These are phyloP conservation scores for Agonopterix alstromeriana DNA, from an alignment of 2,888 invertebrate genomes.

Conservation along the genomic window DNA sequence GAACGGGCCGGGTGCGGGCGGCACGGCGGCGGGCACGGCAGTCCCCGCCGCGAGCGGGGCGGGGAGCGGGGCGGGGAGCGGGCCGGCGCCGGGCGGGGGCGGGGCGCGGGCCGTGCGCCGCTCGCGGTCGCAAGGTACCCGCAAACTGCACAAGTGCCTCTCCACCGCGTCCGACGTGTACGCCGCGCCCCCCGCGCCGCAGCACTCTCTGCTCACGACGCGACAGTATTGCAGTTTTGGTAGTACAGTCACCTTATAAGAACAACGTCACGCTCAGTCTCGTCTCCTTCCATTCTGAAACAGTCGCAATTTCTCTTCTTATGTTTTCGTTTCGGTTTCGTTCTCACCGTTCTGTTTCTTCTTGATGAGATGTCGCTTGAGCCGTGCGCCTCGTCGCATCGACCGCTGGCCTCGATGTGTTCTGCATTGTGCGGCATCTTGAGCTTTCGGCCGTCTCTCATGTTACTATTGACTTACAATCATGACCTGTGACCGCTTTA, in stretches of 20 bases:
- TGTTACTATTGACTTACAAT: too few relatives aligned
- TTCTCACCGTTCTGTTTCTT: conserved; percentile 10
- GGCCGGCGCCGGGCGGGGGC: conserved; percentile 22
- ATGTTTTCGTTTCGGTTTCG: conserved; percentile 29
- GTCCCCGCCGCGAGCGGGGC: conserved; percentile 31
- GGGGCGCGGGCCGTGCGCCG: conserved; percentile 78
- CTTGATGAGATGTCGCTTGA: conserved; percentile 3
- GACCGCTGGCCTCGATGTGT: neutral
- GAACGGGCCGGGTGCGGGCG: conserved; percentile 37
- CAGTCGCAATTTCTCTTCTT: conserved; percentile 67
- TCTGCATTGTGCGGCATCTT: neutral
- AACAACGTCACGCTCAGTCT: conserved; percentile 40
- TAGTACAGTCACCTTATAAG: conserved; percentile 86
- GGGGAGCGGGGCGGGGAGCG: conserved; percentile 16
- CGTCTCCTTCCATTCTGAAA: conserved; percentile 58
- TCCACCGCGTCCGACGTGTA: conserved; percentile 91
- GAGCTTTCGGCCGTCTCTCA: neutral
- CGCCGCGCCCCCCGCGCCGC: conserved; percentile 78
- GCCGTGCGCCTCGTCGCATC: neutral
- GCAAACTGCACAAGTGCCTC: conserved; percentile 94
- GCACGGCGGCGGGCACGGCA: conserved; percentile 44
- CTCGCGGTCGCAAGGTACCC: conserved; percentile 96
- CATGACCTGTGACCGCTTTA: neutral
- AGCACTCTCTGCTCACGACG: conserved; percentile 85
- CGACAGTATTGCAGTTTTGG: conserved; percentile 97